Percentiles rank a stretch among this genome's conserved stretches.
Evolutionary conservation across 2,113 vertebrate genomes (phyloP).

Genomic region (Sinocyclocheilus rhinocerous): DNA sequence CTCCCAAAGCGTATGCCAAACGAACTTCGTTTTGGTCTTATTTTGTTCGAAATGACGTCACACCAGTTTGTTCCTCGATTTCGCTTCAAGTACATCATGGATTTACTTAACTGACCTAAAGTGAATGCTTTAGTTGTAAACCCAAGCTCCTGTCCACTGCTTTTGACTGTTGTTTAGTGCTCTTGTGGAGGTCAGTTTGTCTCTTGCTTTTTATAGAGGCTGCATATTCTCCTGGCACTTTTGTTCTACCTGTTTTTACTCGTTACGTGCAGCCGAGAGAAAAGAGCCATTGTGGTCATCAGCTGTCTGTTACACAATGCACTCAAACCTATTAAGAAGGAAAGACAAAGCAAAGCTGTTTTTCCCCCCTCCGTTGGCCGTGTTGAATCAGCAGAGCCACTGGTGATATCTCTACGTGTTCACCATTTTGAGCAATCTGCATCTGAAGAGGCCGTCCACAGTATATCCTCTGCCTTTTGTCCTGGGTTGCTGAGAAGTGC

Average conservation of each 20-base stretch:
- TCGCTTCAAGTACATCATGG: neutral
- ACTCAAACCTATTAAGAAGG: constrained; percentile 16
- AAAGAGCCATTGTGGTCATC: constrained; percentile 24
- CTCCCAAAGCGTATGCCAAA: too few species aligned
- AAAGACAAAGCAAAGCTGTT: constrained; percentile 42
- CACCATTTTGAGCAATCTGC: constrained; percentile 9
- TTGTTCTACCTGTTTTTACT: constrained; percentile 37
- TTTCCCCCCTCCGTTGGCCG: neutral
- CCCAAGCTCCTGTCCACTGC: neutral
- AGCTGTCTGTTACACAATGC: constrained; percentile 23
- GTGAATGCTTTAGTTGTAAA: neutral
- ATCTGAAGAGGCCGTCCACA: neutral
- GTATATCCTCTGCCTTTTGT: constrained; percentile 22
- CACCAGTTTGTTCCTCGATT: too few species aligned
- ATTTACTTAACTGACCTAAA: neutral
- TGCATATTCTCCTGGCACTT: constrained; percentile 56
- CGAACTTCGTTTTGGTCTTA: too few species aligned
- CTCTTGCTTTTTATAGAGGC: constrained; percentile 67
- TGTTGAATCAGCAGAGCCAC: constrained; percentile 24
- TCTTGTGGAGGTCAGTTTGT: constrained; percentile 66
- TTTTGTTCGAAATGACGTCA: too few species aligned
- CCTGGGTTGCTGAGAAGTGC: neutral
- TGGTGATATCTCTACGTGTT: constrained; percentile 28
- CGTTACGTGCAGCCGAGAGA: constrained; percentile 5
- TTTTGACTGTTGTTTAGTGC: constrained; percentile 13